These are phyloP conservation scores for Hypotaenidia okinawae DNA, from an alignment of 2,797 vertebrate species.

Conservation along the genomic window DNA sequence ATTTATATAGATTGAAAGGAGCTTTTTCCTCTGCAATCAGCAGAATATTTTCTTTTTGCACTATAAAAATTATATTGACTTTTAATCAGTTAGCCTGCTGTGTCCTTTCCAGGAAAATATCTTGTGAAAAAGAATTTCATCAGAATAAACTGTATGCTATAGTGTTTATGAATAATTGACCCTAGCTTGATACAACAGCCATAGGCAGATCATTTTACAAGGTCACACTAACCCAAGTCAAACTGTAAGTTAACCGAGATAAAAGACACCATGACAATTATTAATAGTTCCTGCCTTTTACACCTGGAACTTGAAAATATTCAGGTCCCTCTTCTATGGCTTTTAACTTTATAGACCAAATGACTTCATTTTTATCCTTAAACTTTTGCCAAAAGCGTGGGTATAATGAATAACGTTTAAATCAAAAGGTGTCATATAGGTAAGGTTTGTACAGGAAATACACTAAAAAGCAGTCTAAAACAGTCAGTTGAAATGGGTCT, in stretches of 20 bases:
- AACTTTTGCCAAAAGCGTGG: background rate
- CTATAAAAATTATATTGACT: background rate
- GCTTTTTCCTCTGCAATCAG: background rate
- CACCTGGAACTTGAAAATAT: background rate
- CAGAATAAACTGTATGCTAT: background rate
- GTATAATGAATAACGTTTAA: background rate
- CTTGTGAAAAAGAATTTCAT: background rate
- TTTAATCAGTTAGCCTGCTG: background rate
- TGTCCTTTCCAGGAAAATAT: background rate
- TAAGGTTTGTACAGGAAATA: background rate
- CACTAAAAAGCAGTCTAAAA: background rate
- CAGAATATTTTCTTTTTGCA: conserved; percentile 4
- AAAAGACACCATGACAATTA: conserved; percentile 45
- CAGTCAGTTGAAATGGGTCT: background rate
- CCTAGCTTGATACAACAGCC: background rate
- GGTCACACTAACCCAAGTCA: conserved; percentile 25
- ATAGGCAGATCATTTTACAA: conserved; percentile 51
- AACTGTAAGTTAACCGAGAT: background rate
- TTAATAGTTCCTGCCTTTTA: background rate
- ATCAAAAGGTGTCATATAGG: background rate
- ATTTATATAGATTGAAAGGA: background rate
- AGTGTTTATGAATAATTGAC: conserved; percentile 14
- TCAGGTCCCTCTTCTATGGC: background rate
- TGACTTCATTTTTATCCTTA: background rate
- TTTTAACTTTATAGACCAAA: background rate